These are phyloP conservation scores for Spea bombifrons DNA, from an alignment of 2,113 vertebrate genomes.

Conservation along the genomic window DNA sequence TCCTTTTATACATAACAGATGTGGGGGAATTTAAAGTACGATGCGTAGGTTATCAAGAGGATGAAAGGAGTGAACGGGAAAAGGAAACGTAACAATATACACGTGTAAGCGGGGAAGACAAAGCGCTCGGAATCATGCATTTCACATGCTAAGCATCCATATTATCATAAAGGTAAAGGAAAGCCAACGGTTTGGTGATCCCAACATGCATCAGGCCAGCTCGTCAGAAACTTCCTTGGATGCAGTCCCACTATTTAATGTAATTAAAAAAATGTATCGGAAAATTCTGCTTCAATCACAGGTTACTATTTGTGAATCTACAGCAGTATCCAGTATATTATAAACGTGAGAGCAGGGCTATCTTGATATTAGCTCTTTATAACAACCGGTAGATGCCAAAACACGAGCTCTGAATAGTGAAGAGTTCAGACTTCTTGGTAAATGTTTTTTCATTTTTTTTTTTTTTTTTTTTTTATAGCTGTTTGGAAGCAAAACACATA, in stretches of 20 bases:
- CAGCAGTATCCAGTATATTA: too few relatives aligned
- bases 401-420: slow-evolving; percentile 1
- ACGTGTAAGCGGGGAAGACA: neutral
- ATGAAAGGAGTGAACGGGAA: neutral
- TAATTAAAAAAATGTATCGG: too few relatives aligned
- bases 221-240: too few relatives aligned
- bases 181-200: too few relatives aligned
- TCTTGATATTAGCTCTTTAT: neutral
- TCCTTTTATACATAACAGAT: slow-evolving; percentile 18
- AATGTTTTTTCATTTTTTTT: slow-evolving; percentile 11
- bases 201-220: too few relatives aligned
- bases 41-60: neutral
- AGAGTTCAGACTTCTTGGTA: neutral
- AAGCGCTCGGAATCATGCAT: neutral
- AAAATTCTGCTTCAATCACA: too few relatives aligned
- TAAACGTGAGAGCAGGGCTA: too few relatives aligned
- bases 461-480: neutral
- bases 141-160: too few relatives aligned
- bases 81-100: neutral
- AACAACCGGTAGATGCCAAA: neutral
- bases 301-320: too few relatives aligned
- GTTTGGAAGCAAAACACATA: slow-evolving; percentile 29
- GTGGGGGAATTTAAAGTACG: neutral
- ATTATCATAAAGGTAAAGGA: too few relatives aligned
- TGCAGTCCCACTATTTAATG: too few relatives aligned